Conservation (phyloP, 2,888 invertebrate species). For the Geotrupes spiniger region DNA sequence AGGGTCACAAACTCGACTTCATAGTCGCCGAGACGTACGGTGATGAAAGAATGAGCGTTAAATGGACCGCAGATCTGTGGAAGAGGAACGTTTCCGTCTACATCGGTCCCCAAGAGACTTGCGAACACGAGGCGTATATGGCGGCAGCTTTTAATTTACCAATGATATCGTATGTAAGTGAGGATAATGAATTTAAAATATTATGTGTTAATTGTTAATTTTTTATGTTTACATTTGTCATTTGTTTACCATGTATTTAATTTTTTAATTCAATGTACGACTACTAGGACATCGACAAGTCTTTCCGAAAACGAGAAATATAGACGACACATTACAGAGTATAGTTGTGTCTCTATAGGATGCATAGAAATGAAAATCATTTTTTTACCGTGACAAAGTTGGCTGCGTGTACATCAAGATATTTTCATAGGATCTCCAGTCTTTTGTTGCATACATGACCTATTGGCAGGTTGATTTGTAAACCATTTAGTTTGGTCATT, state of each 20-base stretch:
- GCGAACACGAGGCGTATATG: slow-evolving; percentile 90
- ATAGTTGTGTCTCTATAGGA: no score
- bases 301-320: no score
- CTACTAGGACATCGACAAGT: no score
- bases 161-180: slow-evolving; percentile 94
- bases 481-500: no score
- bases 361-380: no score
- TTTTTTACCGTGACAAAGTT: no score
- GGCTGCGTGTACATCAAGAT: no score
- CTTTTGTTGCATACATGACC: no score
- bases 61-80: slow-evolving; percentile 82
- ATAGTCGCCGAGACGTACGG: slow-evolving; percentile 89
- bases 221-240: background rate
- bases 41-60: slow-evolving; percentile 81
- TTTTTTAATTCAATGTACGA: no score
- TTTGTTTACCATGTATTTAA: background rate
- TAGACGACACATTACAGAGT: no score
- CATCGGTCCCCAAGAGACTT: slow-evolving; percentile 88
- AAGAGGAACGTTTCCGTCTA: slow-evolving; percentile 78
- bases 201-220: background rate
- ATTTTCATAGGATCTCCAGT: no score
- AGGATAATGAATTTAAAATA: background rate
- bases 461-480: no score
- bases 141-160: slow-evolving; percentile 92
- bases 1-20: slow-evolving; percentile 75